Percentiles rank a stretch among this genome's conserved stretches.
These are phyloP conservation scores for Bucorvus abyssinicus DNA, from an alignment of 2,797 vertebrate species.

Conservation along the genomic window DNA sequence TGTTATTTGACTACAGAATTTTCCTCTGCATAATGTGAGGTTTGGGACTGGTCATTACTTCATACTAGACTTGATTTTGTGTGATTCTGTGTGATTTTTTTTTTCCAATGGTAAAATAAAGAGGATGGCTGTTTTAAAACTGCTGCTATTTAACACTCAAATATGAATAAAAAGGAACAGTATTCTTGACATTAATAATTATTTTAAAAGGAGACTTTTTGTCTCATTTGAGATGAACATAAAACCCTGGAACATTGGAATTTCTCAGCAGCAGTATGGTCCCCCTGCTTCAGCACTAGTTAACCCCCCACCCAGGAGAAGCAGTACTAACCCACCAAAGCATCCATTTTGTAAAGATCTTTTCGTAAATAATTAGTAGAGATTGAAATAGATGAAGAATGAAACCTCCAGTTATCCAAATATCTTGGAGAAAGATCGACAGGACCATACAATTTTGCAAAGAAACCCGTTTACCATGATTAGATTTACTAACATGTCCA, in stretches of 20 bases:
- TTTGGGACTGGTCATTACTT: slow-evolving; percentile 3
- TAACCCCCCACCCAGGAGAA: background rate
- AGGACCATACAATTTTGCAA: background rate
- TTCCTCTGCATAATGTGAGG: background rate
- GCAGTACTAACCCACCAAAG: background rate
- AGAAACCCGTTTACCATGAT: background rate
- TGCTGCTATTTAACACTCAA: background rate
- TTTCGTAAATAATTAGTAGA: background rate
- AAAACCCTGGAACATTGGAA: background rate
- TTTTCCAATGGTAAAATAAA: background rate
- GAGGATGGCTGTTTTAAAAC: background rate
- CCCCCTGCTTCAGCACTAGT: background rate
- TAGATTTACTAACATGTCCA: slow-evolving; percentile 41
- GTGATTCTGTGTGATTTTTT: background rate
- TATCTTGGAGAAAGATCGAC: background rate
- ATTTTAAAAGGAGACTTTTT: background rate
- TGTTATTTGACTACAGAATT: slow-evolving; percentile 12
- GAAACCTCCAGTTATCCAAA: background rate
- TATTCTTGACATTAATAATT: background rate
- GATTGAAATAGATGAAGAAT: background rate
- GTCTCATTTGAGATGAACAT: background rate
- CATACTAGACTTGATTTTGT: background rate
- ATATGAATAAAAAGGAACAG: background rate
- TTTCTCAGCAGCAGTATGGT: background rate
- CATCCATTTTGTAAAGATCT: background rate